Percentiles rank a stretch among this genome's conserved stretches.
Evolutionary conservation across 2,888 invertebrate genomes (phyloP).

Genomic region (Heliconius aoede): DNA sequence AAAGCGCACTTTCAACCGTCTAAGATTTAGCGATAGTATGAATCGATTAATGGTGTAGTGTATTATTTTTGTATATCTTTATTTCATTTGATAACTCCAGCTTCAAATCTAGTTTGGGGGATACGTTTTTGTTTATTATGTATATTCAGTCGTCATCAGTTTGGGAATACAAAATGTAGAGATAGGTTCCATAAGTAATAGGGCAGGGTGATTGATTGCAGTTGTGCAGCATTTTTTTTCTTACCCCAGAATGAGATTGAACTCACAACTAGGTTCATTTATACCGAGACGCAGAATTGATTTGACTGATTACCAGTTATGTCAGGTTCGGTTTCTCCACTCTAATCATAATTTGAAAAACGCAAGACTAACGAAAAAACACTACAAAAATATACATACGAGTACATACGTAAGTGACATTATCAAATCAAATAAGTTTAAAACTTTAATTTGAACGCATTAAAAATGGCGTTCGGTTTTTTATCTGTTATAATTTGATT

Average conservation of each 20-base stretch:
- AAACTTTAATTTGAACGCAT: background rate
- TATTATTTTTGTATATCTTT: background rate
- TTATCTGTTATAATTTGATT: conserved; percentile 66
- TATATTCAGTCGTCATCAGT: no score
- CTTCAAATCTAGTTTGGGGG: background rate
- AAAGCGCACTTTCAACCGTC: conserved; percentile 66
- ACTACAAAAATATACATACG: background rate
- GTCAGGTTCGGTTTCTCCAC: no score
- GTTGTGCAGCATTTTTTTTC: no score
- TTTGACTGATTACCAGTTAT: no score
- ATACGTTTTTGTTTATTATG: background rate
- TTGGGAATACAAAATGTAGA: no score
- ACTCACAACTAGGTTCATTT: no score
- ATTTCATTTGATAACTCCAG: background rate
- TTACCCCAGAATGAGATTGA: no score
- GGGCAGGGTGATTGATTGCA: no score
- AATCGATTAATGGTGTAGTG: background rate
- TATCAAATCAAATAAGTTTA: background rate
- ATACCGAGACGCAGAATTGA: no score
- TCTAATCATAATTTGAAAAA: background rate
- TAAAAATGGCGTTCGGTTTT: conserved; percentile 47
- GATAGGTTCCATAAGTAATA: no score
- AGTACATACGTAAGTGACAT: background rate
- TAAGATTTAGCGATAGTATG: conserved; percentile 58
- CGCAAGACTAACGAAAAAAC: background rate